Conservation (phyloP, 2,113 vertebrate species). For the Varanus salvator region DNA sequence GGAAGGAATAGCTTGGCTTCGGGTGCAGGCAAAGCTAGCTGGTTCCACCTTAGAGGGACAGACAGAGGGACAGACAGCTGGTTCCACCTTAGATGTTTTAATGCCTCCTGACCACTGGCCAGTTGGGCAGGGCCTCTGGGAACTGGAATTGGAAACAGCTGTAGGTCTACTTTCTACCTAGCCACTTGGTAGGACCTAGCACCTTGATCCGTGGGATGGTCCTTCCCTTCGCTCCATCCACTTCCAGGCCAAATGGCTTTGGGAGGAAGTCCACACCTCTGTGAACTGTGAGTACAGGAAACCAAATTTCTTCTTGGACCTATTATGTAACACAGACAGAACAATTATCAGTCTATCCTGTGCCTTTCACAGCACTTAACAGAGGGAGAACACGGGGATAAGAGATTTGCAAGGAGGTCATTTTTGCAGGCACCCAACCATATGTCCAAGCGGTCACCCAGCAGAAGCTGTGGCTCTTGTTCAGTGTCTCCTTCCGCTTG, state of each 20-base stretch:
- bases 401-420: background rate
- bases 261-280: too few species aligned
- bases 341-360: background rate
- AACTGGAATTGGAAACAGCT: too few species aligned
- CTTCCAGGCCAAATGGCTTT: background rate
- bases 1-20: background rate
- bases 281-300: too few species aligned
- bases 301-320: background rate
- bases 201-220: background rate
- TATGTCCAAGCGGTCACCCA: conserved; percentile 33
- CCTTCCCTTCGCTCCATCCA: background rate
- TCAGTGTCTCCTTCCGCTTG: conserved; percentile 62
- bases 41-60: background rate
- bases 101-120: too few species aligned
- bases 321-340: background rate
- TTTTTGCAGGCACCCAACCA: background rate
- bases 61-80: too few species aligned
- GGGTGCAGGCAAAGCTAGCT: background rate
- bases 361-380: background rate
- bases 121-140: too few species aligned
- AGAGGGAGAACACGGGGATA: background rate
- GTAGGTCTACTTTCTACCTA: too few species aligned
- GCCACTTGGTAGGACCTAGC: background rate
- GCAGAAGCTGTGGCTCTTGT: conserved; percentile 35
- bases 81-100: background rate